Percentiles rank a stretch among this genome's conserved stretches.
These are phyloP conservation scores for Drosophila mercatorum DNA, from an alignment of 2,888 invertebrate genomes.

Conservation along the genomic window DNA sequence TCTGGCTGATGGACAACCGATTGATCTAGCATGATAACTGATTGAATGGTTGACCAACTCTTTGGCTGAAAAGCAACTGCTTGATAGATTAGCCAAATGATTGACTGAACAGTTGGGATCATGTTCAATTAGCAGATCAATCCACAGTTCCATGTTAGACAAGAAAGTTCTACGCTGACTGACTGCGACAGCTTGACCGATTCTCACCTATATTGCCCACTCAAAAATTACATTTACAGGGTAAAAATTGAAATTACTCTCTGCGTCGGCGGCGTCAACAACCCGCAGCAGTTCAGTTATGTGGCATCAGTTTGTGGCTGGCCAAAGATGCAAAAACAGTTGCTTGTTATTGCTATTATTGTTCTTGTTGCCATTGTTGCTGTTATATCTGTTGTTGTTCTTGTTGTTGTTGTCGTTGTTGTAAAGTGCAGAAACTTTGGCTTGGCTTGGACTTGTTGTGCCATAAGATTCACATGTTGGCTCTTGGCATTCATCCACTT, in stretches of 20 bases:
- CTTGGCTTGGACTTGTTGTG: constrained; percentile 38
- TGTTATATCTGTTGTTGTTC: constrained; percentile 10
- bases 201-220: not conserved
- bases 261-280: constrained; percentile 35
- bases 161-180: too few relatives aligned
- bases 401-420: constrained; percentile 7
- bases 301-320: constrained; percentile 23
- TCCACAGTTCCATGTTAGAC: too few relatives aligned
- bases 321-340: constrained; percentile 57
- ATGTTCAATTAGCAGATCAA: too few relatives aligned
- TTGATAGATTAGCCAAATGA: not conserved
- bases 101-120: not conserved
- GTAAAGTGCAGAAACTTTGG: constrained; percentile 30
- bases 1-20: too few relatives aligned
- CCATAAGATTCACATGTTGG: constrained; percentile 53
- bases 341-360: constrained; percentile 37
- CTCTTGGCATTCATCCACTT: constrained; percentile 30
- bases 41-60: too few relatives aligned
- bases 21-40: too few relatives aligned
- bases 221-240: constrained; percentile 3
- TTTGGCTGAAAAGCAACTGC: not conserved
- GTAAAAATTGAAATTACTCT: constrained; percentile 40
- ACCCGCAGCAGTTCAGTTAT: constrained; percentile 24
- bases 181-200: not conserved
- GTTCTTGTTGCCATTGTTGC: constrained; percentile 10